Evolutionary conservation across 1,140 invertebrate species (phyloP).

Genomic region (Homarus americanus): DNA sequence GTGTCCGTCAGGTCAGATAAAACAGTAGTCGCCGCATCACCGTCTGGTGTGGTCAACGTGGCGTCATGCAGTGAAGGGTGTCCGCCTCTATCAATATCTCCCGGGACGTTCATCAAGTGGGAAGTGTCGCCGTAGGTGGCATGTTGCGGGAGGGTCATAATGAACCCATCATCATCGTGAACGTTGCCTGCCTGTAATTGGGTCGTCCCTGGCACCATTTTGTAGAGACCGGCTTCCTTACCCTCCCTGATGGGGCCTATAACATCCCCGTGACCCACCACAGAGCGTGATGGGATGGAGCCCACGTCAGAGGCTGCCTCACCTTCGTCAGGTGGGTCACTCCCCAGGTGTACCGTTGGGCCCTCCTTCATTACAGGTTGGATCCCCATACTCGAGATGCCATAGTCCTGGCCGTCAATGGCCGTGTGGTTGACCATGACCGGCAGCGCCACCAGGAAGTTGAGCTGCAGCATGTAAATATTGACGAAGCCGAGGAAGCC

Average conservation of each 20-base stretch:
- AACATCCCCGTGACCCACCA: conserved; percentile 54
- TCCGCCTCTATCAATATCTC: not conserved
- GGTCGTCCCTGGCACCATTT: not conserved
- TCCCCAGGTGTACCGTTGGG: not conserved
- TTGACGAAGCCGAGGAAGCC: conserved; percentile 58
- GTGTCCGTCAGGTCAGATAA: not conserved
- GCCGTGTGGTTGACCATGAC: conserved; percentile 67
- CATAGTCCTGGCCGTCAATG: conserved; percentile 49
- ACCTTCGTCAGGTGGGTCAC: conserved; percentile 12
- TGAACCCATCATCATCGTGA: not conserved
- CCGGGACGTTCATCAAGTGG: not conserved
- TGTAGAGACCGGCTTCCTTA: not conserved
- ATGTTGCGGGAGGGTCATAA: not conserved
- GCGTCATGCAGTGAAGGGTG: not conserved
- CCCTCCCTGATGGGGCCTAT: not conserved
- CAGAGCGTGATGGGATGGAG: not conserved
- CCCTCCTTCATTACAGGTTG: conserved; percentile 50
- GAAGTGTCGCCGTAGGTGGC: not conserved
- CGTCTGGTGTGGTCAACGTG: not conserved
- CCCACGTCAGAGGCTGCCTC: not conserved
- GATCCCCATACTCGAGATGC: conserved; percentile 44
- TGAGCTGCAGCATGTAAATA: conserved; percentile 65
- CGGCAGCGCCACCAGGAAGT: conserved; percentile 62
- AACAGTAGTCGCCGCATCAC: not conserved
- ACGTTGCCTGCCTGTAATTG: not conserved